Conservation (phyloP, 2,113 vertebrate species). For the Crotalus horridus region DNA sequence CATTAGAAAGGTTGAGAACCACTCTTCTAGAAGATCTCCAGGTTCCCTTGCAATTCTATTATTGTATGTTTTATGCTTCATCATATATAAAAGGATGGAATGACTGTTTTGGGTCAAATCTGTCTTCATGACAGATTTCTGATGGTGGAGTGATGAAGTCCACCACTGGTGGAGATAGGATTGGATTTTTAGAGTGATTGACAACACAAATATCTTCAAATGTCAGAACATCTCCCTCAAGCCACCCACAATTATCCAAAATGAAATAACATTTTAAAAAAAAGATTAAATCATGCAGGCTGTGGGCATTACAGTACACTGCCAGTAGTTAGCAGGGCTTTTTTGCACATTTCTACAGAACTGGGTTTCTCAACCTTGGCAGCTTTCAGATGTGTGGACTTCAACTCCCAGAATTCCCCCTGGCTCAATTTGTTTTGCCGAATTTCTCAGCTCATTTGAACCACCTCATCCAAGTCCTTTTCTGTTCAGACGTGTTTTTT, state of each 20-base stretch:
- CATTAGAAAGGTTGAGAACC: no score
- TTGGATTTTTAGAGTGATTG: background rate
- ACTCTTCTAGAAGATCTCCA: no score
- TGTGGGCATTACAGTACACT: background rate
- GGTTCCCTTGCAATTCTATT: no score
- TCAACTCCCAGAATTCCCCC: no score
- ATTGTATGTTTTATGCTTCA: no score
- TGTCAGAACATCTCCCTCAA: background rate
- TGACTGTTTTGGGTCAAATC: background rate
- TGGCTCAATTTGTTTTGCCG: background rate
- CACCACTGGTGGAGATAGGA: background rate
- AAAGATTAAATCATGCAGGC: background rate
- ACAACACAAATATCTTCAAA: background rate
- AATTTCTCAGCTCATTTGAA: background rate
- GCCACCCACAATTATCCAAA: background rate
- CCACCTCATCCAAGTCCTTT: background rate
- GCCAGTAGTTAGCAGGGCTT: background rate
- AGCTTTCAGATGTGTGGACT: no score
- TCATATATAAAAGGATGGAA: background rate
- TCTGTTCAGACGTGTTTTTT: no score
- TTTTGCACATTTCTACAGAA: background rate
- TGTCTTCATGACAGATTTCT: background rate
- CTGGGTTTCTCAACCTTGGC: no score
- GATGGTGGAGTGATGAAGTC: no score
- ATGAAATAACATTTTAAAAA: background rate